Evolutionary conservation across 2,113 vertebrate species (phyloP).

Genomic region (Pica pica): DNA sequence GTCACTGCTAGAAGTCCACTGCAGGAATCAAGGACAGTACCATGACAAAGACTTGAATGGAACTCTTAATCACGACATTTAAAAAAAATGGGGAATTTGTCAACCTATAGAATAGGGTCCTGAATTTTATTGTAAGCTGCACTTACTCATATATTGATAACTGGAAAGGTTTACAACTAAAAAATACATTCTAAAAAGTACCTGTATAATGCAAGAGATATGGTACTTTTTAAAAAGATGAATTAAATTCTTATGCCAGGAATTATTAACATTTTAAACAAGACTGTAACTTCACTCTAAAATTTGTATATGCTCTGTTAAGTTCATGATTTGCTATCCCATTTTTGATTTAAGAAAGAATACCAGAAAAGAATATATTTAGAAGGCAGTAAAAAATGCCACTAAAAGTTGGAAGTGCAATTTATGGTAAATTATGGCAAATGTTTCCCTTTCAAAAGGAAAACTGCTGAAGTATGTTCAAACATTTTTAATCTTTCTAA

Average conservation of each 20-base stretch:
- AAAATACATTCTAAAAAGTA: not conserved
- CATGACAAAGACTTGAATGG: not conserved
- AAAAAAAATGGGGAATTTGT: not conserved
- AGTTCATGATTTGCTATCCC: not conserved
- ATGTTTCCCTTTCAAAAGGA: not conserved
- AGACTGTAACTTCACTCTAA: not conserved
- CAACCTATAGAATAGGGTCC: not conserved
- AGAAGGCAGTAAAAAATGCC: not conserved
- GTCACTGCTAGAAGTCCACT: not conserved
- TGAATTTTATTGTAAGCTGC: not conserved
- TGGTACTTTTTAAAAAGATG: not conserved
- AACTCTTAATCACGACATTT: not conserved
- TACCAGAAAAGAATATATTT: not conserved
- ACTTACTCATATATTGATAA: not conserved
- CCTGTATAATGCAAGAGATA: not conserved
- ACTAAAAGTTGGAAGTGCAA: not conserved
- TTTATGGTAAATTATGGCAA: not conserved
- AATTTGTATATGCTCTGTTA: not conserved
- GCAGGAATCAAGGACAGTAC: not conserved
- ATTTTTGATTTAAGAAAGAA: not conserved
- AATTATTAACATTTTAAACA: not conserved
- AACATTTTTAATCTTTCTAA: not conserved
- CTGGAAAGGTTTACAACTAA: not conserved
- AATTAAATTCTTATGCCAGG: not conserved
- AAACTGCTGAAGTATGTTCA: not conserved